Evolutionary conservation across 35 echinoderm and acorn worm species (phyloP).

Genomic region (Amphiura filiformis): DNA sequence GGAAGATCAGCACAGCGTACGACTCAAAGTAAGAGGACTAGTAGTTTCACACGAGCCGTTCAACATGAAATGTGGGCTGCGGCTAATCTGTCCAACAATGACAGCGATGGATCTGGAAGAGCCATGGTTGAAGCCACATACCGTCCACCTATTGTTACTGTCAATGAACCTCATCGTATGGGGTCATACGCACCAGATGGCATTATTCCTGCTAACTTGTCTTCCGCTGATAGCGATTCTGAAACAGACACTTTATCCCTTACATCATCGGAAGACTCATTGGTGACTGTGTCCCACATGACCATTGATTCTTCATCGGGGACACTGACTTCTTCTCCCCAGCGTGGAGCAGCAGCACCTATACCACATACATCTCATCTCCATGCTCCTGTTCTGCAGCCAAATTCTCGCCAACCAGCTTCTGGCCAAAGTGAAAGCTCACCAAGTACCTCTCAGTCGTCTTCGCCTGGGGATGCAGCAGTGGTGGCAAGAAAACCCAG

Average conservation of each 20-base stretch:
- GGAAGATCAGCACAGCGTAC: slow-evolving; percentile 7
- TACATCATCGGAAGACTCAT: background rate
- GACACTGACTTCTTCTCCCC: background rate
- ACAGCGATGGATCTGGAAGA: slow-evolving; percentile 14
- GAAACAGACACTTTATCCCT: background rate
- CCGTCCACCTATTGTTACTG: slow-evolving; percentile 28
- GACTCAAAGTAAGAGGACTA: slow-evolving; percentile 21
- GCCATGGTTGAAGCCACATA: slow-evolving; percentile 46
- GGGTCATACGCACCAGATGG: slow-evolving; percentile 12
- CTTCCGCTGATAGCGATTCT: slow-evolving; percentile 24
- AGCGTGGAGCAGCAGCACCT: background rate
- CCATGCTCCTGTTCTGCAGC: background rate
- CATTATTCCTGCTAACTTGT: slow-evolving; percentile 22
- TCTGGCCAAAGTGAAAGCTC: slow-evolving; percentile 7
- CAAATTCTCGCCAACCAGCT: slow-evolving; percentile 3
- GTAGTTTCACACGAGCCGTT: slow-evolving; percentile 47
- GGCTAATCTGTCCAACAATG: background rate
- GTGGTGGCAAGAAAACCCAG: background rate
- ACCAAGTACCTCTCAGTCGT: background rate
- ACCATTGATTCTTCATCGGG: background rate
- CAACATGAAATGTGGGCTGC: slow-evolving; percentile 25
- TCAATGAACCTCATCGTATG: slow-evolving; percentile 14
- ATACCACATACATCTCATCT: slow-evolving; percentile 3
- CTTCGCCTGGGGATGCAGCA: slow-evolving; percentile 1
- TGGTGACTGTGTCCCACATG: background rate